Percentiles rank a stretch among this genome's conserved stretches.
phyloP scores from a whole-genome alignment of 2,113 vertebrate species.

The Eublepharis macularius region DNA sequence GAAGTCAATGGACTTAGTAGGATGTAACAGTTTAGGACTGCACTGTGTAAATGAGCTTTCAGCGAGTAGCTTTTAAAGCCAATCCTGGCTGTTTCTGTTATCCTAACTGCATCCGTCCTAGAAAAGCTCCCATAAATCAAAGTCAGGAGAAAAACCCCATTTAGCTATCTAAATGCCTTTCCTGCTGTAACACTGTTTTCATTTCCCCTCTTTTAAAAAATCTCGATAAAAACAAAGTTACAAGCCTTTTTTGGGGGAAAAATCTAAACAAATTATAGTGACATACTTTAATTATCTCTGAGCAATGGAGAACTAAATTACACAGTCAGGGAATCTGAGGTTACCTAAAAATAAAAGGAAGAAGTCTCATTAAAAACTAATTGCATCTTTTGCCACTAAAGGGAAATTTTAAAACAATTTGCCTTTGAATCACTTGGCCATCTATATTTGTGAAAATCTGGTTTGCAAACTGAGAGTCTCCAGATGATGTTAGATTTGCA shows the following conservation, averaged over 20 bases:
- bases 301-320: slow-evolving; percentile 80
- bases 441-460: neutral
- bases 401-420: slow-evolving; percentile 68
- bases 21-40: too few relatives aligned
- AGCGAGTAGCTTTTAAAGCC: neutral
- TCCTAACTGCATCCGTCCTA: neutral
- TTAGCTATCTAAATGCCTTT: slow-evolving; percentile 48
- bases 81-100: neutral
- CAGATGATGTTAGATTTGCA: neutral
- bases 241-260: slow-evolving; percentile 62
- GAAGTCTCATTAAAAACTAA: slow-evolving; percentile 82
- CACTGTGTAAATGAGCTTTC: too few relatives aligned
- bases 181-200: slow-evolving; percentile 63
- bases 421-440: slow-evolving; percentile 49
- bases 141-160: slow-evolving; percentile 37
- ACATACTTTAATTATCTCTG: slow-evolving; percentile 82
- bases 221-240: slow-evolving; percentile 81
- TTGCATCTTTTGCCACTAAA: slow-evolving; percentile 74
- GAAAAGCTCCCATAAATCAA: neutral
- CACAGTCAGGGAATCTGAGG: slow-evolving; percentile 75
- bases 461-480: neutral
- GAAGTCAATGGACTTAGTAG: too few relatives aligned
- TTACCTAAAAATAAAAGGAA: slow-evolving; percentile 84
- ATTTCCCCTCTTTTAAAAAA: slow-evolving; percentile 25
- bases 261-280: slow-evolving; percentile 81